These are phyloP conservation scores for Nemopilema nomurai DNA, from an alignment of 30 jellyfish, hydroid and myxozoan species.

Conservation along the genomic window DNA sequence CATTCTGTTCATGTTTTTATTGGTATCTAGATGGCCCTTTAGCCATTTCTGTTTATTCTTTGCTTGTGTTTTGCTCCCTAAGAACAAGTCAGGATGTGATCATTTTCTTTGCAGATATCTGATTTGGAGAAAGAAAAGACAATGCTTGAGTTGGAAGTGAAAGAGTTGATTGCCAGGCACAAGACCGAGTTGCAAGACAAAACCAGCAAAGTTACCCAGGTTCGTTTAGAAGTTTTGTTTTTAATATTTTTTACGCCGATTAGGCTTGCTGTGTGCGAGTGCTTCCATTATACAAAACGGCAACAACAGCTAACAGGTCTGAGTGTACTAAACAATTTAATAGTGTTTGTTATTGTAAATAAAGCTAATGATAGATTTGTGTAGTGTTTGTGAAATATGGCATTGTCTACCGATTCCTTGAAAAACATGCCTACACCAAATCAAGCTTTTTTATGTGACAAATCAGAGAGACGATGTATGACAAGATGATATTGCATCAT, in stretches of 20 bases:
- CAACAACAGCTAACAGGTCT: too few relatives aligned
- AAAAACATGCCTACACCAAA: too few relatives aligned
- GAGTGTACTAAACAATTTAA: too few relatives aligned
- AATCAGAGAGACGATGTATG: background rate
- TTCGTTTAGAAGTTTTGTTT: background rate
- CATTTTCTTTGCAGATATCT: conserved; percentile 64
- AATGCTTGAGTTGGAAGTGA: conserved; percentile 95
- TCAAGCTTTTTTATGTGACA: too few relatives aligned
- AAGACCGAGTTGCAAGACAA: conserved; percentile 83
- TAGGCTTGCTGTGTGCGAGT: too few relatives aligned
- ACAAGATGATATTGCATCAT: background rate
- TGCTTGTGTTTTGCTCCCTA: too few relatives aligned
- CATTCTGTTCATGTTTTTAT: too few relatives aligned
- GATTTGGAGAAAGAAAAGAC: conserved; percentile 98
- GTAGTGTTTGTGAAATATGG: background rate
- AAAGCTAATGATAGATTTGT: background rate
- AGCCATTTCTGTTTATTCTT: too few relatives aligned
- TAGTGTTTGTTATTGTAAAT: background rate
- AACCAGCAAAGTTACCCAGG: conserved; percentile 72
- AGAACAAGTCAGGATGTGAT: too few relatives aligned
- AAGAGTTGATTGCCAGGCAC: conserved; percentile 89
- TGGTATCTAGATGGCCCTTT: too few relatives aligned
- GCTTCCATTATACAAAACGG: too few relatives aligned
- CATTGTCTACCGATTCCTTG: background rate
- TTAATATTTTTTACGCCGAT: too few relatives aligned